Percentiles rank a stretch among this genome's conserved stretches.
These are phyloP conservation scores for Yponomeuta evonymella DNA, from an alignment of 2,888 invertebrate genomes.

Conservation along the genomic window DNA sequence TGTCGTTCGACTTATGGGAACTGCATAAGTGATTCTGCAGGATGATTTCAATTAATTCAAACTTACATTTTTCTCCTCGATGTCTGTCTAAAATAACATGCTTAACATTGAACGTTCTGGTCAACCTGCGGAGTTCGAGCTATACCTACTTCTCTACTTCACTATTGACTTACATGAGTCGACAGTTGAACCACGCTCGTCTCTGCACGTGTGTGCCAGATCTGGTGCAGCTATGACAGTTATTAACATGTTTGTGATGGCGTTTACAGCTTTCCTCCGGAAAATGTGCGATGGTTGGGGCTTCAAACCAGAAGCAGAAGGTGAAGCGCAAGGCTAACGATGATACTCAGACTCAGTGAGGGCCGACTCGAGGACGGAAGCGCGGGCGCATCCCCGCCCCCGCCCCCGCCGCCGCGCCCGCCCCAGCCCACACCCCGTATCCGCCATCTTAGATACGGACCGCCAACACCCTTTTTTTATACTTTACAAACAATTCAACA, in stretches of 20 bases:
- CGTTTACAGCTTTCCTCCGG: constrained; percentile 86
- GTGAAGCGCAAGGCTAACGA: constrained; percentile 24
- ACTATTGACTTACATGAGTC: background rate
- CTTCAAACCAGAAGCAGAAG: constrained; percentile 53
- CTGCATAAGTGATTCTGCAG: background rate
- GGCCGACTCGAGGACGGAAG: constrained; percentile 25
- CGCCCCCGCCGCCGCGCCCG: constrained; percentile 27
- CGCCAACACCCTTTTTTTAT: constrained; percentile 57
- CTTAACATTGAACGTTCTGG: background rate
- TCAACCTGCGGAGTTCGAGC: background rate
- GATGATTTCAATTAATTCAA: background rate
- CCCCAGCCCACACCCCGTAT: constrained; percentile 44
- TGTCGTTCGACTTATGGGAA: background rate
- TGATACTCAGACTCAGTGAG: constrained; percentile 15
- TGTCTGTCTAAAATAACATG: constrained; percentile 11
- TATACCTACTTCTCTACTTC: background rate
- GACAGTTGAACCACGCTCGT: background rate
- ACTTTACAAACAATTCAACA: constrained; percentile 59
- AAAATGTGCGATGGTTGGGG: constrained; percentile 85
- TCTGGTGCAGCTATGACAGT: background rate
- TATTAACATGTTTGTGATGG: constrained; percentile 14
- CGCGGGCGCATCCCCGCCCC: constrained; percentile 30
- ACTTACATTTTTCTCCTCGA: constrained; percentile 5
- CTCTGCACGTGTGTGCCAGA: background rate
- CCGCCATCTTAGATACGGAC: constrained; percentile 59